These are phyloP conservation scores for Hirudo medicinalis DNA, from an alignment of 1,140 invertebrate species.

Conservation along the genomic window DNA sequence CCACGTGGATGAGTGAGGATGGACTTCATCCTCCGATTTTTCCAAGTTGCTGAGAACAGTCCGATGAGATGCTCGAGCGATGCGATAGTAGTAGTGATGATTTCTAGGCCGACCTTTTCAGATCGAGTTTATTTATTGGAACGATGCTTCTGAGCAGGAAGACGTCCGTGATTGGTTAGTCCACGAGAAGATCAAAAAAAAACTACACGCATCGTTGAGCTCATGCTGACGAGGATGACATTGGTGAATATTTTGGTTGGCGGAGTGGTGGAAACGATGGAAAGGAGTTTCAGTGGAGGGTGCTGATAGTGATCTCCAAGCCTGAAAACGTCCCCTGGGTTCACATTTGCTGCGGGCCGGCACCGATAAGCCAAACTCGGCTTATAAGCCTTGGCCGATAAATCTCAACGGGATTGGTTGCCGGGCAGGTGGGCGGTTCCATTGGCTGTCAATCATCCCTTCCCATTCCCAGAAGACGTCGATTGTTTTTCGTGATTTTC, in stretches of 20 bases:
- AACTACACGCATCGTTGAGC: too few species aligned
- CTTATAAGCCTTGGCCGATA: background rate
- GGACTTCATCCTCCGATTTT: background rate
- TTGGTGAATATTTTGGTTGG: background rate
- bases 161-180: background rate
- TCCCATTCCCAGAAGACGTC: background rate
- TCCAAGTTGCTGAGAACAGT: background rate
- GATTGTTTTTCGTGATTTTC: background rate
- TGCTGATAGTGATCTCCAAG: background rate
- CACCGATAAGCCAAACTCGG: background rate
- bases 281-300: background rate
- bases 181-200: background rate
- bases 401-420: constrained; percentile 12
- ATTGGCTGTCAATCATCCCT: constrained; percentile 5
- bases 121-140: background rate
- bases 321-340: background rate
- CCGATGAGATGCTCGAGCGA: background rate
- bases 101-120: background rate
- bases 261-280: background rate
- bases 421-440: background rate
- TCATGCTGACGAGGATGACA: background rate
- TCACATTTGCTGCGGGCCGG: too few species aligned
- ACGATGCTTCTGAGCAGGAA: too few species aligned
- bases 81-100: background rate
- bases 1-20: background rate